Evolutionary conservation across 1,140 invertebrate species (phyloP), one percentile per base, ranked within the genome.

Genomic region (Drosophila elegans): DNA sequence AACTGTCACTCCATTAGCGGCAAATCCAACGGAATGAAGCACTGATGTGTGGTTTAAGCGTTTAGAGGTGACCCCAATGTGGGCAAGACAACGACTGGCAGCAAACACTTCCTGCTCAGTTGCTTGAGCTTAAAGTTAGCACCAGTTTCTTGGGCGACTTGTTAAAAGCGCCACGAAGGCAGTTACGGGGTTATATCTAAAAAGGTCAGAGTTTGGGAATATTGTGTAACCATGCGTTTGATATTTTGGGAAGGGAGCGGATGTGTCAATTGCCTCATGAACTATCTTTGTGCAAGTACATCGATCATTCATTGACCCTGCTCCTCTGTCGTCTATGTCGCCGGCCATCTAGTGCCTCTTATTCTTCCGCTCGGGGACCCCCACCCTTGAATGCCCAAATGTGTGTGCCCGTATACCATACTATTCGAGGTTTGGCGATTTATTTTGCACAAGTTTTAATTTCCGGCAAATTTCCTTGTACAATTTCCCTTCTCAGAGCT

Each of bases 391-490:
- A 9, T n/a, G n/a, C 9, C 1, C 67, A 13, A 53, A 12, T 51
- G 53, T 53, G 16, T 55, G 55, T 61, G 44, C 45, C 34, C 36
- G 61, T 54, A 38, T 49, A 46, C 48, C 21, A 71, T 71, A 21
- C 16, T 21, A 21, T 83, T 83, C 53, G 72, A 89, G 84, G 69
- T 84, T 75, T 89, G 84, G 77, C 84, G 84, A 89, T 89, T 89
- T 90, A 91, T 91, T 91, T 90, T 88, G 72, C 85, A 90, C 85
- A 91, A 91, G 90, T 90, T 91, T 91, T 91, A 91, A 91, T 91
- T 91, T 91, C 90, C 90, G 90, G 90, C 78, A 91, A 91, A 91
- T 91, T 91, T 91, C 90, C 90, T 91, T 90, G 59, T 84, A 81
- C 83, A 91, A 91, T 91, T 91, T 91, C 90, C 90, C 68, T 74